Conservation (phyloP, 2,797 vertebrate species). For the Pagetopsis macropterus region DNA sequence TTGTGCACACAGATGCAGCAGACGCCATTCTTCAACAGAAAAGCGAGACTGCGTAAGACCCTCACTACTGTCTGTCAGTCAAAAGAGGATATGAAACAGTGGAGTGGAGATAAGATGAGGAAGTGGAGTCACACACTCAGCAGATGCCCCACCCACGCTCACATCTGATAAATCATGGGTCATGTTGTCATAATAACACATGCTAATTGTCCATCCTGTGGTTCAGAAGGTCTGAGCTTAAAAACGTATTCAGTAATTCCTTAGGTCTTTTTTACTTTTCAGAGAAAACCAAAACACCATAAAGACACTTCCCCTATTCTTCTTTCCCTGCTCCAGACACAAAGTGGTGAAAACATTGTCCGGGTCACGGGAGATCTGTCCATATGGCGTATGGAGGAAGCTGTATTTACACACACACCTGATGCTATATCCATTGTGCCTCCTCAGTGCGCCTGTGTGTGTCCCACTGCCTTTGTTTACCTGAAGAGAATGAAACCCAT, state of each 20-base stretch:
- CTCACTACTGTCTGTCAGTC: slow-evolving; percentile 48
- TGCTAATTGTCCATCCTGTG: slow-evolving; percentile 51
- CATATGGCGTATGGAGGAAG: slow-evolving; percentile 68
- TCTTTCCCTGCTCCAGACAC: slow-evolving; percentile 29
- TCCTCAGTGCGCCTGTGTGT: slow-evolving; percentile 19
- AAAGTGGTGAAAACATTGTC: slow-evolving; percentile 24
- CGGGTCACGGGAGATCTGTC: slow-evolving; percentile 49
- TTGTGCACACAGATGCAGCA: slow-evolving; percentile 30
- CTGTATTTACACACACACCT: slow-evolving; percentile 76
- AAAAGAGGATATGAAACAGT: slow-evolving; percentile 80
- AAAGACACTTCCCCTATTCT: slow-evolving; percentile 26
- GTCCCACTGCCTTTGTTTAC: slow-evolving; percentile 63
- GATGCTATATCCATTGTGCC: slow-evolving; percentile 60
- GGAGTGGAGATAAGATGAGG: slow-evolving; percentile 67
- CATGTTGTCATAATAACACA: slow-evolving; percentile 72
- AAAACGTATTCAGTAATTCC: background rate
- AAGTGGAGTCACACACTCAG: slow-evolving; percentile 81
- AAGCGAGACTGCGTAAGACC: slow-evolving; percentile 31
- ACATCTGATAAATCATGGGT: slow-evolving; percentile 76
- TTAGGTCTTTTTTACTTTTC: background rate
- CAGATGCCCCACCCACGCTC: slow-evolving; percentile 79
- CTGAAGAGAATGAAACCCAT: slow-evolving; percentile 66
- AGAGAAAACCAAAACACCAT: slow-evolving; percentile 20
- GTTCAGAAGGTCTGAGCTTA: slow-evolving; percentile 47
- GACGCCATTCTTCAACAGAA: slow-evolving; percentile 24